Evolutionary conservation across 2,888 invertebrate species (phyloP).

Genomic region (Antheraea yamamai): DNA sequence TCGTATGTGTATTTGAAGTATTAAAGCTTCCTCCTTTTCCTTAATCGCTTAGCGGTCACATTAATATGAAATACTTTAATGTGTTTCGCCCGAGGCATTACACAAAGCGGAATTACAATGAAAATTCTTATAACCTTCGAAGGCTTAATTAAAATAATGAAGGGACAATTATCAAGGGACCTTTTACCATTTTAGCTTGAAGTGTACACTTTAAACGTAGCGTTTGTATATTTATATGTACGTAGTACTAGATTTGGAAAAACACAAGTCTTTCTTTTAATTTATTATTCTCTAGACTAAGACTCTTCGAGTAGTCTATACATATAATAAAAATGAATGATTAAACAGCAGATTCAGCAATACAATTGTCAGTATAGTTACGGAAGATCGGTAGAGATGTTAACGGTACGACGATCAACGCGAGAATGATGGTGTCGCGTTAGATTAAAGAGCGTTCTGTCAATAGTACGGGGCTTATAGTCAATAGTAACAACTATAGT

Average conservation of each 20-base stretch:
- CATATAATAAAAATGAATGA: no score
- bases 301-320: no score
- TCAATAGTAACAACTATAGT: no score
- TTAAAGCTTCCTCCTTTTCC: constrained; percentile 14
- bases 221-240: neutral
- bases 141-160: neutral
- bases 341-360: no score
- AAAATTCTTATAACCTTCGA: neutral
- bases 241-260: neutral
- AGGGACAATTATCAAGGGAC: neutral
- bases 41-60: constrained; percentile 12
- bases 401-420: no score
- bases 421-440: no score
- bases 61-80: constrained; percentile 7
- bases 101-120: neutral
- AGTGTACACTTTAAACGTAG: neutral
- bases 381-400: no score
- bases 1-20: neutral
- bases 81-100: neutral
- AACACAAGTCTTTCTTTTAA: no score
- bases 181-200: neutral
- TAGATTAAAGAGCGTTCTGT: no score
- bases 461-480: no score
- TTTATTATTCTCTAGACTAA: no score
- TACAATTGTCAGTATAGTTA: no score